phyloP scores from a whole-genome alignment of 2,797 vertebrate species.

The Melopsittacus undulatus region DNA sequence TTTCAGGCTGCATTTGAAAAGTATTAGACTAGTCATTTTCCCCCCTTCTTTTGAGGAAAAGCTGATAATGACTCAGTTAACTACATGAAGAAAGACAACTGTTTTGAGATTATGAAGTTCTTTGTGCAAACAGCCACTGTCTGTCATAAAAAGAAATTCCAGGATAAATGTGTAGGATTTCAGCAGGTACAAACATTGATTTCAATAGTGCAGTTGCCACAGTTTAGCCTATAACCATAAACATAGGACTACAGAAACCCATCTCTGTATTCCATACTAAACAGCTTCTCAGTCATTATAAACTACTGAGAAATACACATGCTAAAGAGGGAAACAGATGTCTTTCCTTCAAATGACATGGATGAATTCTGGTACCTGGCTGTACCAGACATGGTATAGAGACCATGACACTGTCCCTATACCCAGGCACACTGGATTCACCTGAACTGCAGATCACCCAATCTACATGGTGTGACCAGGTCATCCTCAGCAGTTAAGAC shows the following conservation, averaged over 20 bases:
- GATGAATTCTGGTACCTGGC: not conserved
- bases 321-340: not conserved
- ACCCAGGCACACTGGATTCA: not conserved
- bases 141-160: not conserved
- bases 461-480: not conserved
- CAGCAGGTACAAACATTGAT: not conserved
- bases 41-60: constrained; percentile 8
- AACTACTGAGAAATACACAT: not conserved
- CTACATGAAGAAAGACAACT: not conserved
- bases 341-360: not conserved
- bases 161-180: not conserved
- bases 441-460: not conserved
- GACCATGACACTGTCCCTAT: not conserved
- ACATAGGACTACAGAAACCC: not conserved
- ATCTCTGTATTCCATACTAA: not conserved
- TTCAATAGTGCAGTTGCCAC: not conserved
- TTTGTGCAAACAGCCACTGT: not conserved
- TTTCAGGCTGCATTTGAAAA: not conserved
- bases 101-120: not conserved
- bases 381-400: too few species aligned
- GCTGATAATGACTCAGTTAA: not conserved
- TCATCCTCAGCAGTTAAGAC: not conserved
- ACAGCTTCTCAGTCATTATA: not conserved
- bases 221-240: not conserved
- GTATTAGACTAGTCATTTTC: not conserved